phyloP scores from a whole-genome alignment of 1,140 invertebrate genomes.

The Drosophila serrata region DNA sequence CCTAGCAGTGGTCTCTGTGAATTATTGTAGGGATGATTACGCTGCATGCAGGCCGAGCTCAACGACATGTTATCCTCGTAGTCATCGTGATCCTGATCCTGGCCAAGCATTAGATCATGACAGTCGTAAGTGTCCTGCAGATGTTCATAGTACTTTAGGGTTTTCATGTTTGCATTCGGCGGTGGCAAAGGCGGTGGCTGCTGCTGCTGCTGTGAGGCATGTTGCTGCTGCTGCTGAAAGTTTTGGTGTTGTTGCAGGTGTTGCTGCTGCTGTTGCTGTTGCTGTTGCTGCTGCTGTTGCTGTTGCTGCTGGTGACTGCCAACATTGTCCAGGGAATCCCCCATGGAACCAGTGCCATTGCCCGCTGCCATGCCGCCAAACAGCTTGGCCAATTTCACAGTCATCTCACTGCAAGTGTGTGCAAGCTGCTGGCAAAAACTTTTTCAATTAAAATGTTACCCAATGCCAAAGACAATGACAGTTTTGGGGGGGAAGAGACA shows the following conservation, averaged over 20 bases:
- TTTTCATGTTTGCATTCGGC: constrained; percentile 62
- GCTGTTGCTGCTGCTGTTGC: background rate
- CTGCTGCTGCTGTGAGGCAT: constrained; percentile 13
- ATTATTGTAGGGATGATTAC: constrained; percentile 76
- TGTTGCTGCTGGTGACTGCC: constrained; percentile 8
- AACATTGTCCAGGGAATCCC: constrained; percentile 14
- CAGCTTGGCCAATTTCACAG: constrained; percentile 78
- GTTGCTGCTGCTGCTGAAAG: constrained; percentile 2
- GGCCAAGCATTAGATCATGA: constrained; percentile 45
- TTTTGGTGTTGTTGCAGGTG: constrained; percentile 6
- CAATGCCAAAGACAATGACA: constrained; percentile 63
- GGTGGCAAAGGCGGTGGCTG: constrained; percentile 62
- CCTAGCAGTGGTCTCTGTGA: constrained; percentile 75
- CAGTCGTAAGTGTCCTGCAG: constrained; percentile 55
- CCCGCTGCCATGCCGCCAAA: constrained; percentile 50
- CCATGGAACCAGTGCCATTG: constrained; percentile 13
- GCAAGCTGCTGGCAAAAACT: constrained; percentile 48
- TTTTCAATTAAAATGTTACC: constrained; percentile 77
- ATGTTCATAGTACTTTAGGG: constrained; percentile 61
- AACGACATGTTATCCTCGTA: constrained; percentile 74
- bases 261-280: background rate
- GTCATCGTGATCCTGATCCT: constrained; percentile 57
- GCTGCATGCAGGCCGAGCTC: constrained; percentile 66
- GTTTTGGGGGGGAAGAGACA: constrained; percentile 26
- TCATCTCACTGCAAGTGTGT: constrained; percentile 45